Conservation (phyloP, 2,888 invertebrate genomes). For the Cosmia pyralina region DNA sequence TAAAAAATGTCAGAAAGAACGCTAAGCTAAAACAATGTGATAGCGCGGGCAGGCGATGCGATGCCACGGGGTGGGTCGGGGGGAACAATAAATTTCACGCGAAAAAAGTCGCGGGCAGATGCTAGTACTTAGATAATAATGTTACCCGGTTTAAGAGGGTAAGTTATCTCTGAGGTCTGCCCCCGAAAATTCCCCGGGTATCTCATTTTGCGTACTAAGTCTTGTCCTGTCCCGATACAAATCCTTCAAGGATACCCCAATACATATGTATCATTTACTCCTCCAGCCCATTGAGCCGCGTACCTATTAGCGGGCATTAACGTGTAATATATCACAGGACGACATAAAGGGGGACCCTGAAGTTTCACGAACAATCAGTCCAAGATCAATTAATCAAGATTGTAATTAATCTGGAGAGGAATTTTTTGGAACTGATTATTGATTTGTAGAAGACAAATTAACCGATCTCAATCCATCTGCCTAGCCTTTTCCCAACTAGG, state of each 20-base stretch:
- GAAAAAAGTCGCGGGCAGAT: too few relatives aligned
- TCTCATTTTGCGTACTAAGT: background rate
- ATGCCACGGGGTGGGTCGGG: too few relatives aligned
- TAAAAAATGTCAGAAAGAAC: too few relatives aligned
- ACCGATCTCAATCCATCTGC: background rate
- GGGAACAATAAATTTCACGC: too few relatives aligned
- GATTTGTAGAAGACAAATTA: background rate
- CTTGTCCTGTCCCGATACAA: background rate
- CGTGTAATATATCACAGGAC: slow-evolving; percentile 23
- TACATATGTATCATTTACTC: background rate
- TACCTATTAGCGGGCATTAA: slow-evolving; percentile 22
- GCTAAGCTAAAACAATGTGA: too few relatives aligned
- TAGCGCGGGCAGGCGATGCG: too few relatives aligned
- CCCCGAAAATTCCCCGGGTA: background rate
- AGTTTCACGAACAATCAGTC: slow-evolving; percentile 19
- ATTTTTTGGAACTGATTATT: background rate
- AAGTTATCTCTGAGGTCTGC: background rate
- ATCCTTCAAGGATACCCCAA: background rate
- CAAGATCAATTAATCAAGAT: slow-evolving; percentile 20
- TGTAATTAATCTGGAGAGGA: slow-evolving; percentile 27
- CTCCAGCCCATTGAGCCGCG: slow-evolving; percentile 28
- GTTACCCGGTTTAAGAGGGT: background rate
- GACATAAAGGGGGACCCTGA: background rate
- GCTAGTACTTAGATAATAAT: too few relatives aligned
- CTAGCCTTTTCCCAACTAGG: too few relatives aligned